Base-by-base conservation (phyloP, 2,888 invertebrate species). In the Harmothoe impar region DNA sequence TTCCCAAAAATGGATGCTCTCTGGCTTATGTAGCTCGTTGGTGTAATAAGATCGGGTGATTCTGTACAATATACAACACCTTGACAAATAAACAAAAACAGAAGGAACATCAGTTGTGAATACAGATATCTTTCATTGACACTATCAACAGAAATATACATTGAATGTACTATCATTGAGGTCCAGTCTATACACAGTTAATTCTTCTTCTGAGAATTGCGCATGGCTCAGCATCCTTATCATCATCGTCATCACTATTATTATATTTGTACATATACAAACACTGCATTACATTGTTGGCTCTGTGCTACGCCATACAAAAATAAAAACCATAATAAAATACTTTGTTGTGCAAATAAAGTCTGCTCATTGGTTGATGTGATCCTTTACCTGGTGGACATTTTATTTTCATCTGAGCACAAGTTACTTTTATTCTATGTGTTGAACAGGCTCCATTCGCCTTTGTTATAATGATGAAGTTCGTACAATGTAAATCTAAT, bases 1-100 rank as follows among this genome's bases (percentile, higher is more conserved):
- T 72, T 72, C 31, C 29, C 31, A 72, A 72, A 72, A 72, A 29
- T 72, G 15, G 5, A 25, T 72, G 29, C 25, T 72, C 3, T 23
- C 25, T 25, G 72, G 31, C 72, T 72, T 7, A 62, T 29, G 72
- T 68, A 68, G 12, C 15, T 68, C n/a, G 17, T 68, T 68, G 68
- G 5, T 68, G 20, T 68, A 29, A 7, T n/a, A n/a, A n/a, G n/a
- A 25, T 29, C 31, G 72, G 72, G 72, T 72, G 72, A 72, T 25
- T 35, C 81, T 81, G 81, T 81, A 81, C 81, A 81, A 35, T 81
- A 81, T 81, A 81, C 81, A 81, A 81, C 81, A 81, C 43, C n/a
- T 81, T 81, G 81, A 81, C 81, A 81, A 81, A 43, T 81, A 81
- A 81, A 81, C 33, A 81, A 81, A 81, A 23, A 81, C 35, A 43